These are phyloP conservation scores for Phalacrocorax aristotelis DNA, from an alignment of 2,113 vertebrate species.

Conservation along the genomic window DNA sequence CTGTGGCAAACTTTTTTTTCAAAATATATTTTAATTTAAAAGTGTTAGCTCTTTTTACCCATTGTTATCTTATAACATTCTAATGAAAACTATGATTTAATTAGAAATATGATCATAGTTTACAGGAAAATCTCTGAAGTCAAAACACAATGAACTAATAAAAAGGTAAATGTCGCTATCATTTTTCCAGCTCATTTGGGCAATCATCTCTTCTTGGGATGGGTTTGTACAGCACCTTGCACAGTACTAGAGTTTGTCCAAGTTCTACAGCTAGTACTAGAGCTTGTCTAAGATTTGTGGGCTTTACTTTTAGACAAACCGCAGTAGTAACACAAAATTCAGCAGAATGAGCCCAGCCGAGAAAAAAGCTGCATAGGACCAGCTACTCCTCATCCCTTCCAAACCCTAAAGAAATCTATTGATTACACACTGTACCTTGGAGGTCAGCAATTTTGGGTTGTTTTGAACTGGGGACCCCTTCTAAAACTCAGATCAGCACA, in stretches of 20 bases:
- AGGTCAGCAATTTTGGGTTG: neutral
- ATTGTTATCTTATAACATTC: neutral
- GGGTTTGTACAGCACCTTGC: neutral
- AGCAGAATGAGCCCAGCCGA: neutral
- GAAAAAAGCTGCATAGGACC: neutral
- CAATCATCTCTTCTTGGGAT: neutral
- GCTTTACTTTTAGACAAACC: neutral
- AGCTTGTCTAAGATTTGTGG: neutral
- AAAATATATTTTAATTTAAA: neutral
- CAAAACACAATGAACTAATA: neutral
- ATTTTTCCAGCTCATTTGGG: neutral
- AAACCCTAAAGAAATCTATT: neutral
- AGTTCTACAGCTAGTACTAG: neutral
- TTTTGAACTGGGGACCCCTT: neutral
- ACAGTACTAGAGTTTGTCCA: neutral
- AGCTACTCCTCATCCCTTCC: neutral
- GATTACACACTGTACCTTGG: neutral
- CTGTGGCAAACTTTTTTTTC: neutral
- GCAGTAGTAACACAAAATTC: neutral
- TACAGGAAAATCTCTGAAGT: neutral
- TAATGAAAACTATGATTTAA: neutral
- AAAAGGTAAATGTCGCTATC: neutral
- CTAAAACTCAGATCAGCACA: conserved; percentile 14
- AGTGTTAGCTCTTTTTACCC: neutral
- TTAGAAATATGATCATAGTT: neutral